phyloP scores from a whole-genome alignment of 2,113 vertebrate genomes.

The Carassius carassius region DNA sequence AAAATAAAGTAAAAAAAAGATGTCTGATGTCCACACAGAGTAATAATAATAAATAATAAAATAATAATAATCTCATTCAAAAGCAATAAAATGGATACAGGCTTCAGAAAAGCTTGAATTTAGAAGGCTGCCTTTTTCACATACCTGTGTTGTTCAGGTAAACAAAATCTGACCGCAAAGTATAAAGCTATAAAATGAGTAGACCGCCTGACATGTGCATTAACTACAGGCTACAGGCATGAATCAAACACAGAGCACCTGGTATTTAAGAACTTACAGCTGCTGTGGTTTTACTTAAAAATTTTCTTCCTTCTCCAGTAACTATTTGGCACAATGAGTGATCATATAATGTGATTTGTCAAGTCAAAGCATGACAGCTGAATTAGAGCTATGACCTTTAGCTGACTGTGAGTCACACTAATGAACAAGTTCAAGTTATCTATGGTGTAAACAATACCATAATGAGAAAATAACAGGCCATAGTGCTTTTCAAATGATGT shows the following conservation, averaged over 20 bases:
- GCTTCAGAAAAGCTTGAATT: constrained; percentile 32
- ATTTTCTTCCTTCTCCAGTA: constrained; percentile 19
- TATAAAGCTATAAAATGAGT: constrained; percentile 69
- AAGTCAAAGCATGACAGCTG: constrained; percentile 22
- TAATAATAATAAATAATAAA: no score
- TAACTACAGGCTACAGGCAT: constrained; percentile 65
- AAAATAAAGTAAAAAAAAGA: no score
- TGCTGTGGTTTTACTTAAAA: constrained; percentile 31
- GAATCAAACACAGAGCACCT: constrained; percentile 69
- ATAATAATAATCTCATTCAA: no score
- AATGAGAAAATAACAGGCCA: constrained; percentile 1
- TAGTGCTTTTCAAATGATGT: background rate
- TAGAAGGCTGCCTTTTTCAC: constrained; percentile 63
- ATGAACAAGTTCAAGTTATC: constrained; percentile 11
- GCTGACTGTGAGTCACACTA: background rate
- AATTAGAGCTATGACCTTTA: constrained; percentile 23
- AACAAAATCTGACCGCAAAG: constrained; percentile 69
- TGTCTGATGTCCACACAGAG: no score
- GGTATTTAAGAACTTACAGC: constrained; percentile 67
- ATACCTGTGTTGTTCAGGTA: constrained; percentile 65
- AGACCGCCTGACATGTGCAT: constrained; percentile 63
- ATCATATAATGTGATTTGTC: constrained; percentile 18
- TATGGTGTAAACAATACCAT: background rate
- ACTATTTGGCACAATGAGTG: constrained; percentile 41
- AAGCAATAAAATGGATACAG: no score